These are phyloP conservation scores for Acanthochromis polyacanthus DNA, from an alignment of 2,113 vertebrate genomes.

Conservation along the genomic window DNA sequence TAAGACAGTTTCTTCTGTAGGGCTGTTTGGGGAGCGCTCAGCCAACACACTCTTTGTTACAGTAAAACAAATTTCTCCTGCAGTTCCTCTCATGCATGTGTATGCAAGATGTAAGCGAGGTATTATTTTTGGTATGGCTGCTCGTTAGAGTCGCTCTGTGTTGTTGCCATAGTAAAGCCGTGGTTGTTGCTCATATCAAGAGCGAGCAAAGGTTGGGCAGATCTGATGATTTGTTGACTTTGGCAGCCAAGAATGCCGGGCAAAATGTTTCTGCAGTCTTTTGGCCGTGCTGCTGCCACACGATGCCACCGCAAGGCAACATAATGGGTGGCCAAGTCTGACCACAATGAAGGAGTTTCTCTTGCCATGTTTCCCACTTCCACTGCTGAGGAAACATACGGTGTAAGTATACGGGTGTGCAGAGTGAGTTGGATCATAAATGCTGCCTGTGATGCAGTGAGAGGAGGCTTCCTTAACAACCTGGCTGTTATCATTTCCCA, in stretches of 20 bases:
- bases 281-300: constrained; percentile 67
- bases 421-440: background rate
- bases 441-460: constrained; percentile 10
- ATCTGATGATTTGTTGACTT: constrained; percentile 78
- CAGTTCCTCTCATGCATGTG: constrained; percentile 36
- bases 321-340: constrained; percentile 78
- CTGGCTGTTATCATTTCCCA: constrained; percentile 43
- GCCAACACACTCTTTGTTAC: constrained; percentile 42
- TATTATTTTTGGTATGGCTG: constrained; percentile 41
- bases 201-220: constrained; percentile 41
- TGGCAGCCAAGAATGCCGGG: constrained; percentile 62
- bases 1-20: constrained; percentile 51
- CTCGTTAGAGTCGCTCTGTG: constrained; percentile 45
- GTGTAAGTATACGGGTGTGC: background rate
- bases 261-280: constrained; percentile 72
- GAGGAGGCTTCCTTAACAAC: constrained; percentile 42
- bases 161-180: constrained; percentile 64
- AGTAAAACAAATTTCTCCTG: constrained; percentile 51
- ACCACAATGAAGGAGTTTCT: constrained; percentile 76
- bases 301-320: constrained; percentile 69
- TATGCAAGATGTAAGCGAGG: constrained; percentile 18
- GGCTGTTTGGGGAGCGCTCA: constrained; percentile 51
- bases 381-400: constrained; percentile 61
- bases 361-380: constrained; percentile 72
- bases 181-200: constrained; percentile 46